Evolutionary conservation across 2,888 invertebrate species (phyloP).

Genomic region (Drosophila kambysellisi): DNA sequence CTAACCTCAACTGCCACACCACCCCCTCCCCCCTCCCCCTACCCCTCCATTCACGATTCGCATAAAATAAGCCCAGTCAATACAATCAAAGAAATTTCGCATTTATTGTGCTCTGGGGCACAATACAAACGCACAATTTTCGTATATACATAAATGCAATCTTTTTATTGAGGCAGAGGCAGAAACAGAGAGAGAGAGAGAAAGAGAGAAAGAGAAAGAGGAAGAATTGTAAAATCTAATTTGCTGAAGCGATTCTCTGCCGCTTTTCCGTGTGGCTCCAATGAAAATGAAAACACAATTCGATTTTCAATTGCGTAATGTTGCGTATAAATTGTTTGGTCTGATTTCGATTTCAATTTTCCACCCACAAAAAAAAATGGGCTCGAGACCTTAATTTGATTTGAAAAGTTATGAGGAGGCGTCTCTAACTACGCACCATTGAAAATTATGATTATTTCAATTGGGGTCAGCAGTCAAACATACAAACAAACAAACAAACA

Average conservation of each 20-base stretch:
- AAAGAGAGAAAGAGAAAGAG: neutral
- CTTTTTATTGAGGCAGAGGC: constrained; percentile 49
- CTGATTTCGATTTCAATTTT: constrained; percentile 27
- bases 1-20: neutral
- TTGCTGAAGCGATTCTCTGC: constrained; percentile 44
- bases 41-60: neutral
- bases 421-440: constrained; percentile 12
- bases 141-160: constrained; percentile 50
- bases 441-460: constrained; percentile 24
- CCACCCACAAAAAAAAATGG: neutral
- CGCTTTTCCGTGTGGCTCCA: constrained; percentile 31
- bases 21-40: neutral
- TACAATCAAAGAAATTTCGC: constrained; percentile 57
- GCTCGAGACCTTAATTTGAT: constrained; percentile 56
- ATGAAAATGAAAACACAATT: constrained; percentile 64
- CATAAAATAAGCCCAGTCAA: constrained; percentile 6
- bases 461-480: neutral
- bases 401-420: constrained; percentile 58
- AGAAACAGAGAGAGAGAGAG: neutral
- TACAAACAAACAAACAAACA: neutral
- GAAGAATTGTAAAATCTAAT: constrained; percentile 74
- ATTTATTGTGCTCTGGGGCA: constrained; percentile 75
- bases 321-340: constrained; percentile 71
- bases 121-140: constrained; percentile 43
- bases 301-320: constrained; percentile 78